Percentiles rank a stretch among this genome's conserved stretches.
phyloP scores from a whole-genome alignment of 2,888 invertebrate species.

The Drosophila subsilvestris region DNA sequence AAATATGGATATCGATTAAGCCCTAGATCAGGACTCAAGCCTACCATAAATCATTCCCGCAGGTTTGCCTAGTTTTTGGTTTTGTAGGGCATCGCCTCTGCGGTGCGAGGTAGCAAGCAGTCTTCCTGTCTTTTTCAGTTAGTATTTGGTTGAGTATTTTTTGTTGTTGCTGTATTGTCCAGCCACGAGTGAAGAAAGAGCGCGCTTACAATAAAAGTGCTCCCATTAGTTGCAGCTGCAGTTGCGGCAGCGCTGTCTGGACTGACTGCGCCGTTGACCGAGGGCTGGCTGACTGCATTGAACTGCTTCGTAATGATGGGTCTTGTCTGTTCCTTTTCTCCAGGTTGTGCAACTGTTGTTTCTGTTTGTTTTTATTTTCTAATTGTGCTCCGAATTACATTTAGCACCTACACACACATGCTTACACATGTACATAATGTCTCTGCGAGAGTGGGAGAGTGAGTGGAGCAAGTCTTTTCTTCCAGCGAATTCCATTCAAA shows the following conservation, averaged over 20 bases:
- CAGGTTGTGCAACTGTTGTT: not conserved
- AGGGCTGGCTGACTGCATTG: not conserved
- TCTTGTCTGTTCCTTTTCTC: not conserved
- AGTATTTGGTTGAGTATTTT: not conserved
- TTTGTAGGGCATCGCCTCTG: not conserved
- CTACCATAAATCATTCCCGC: not conserved
- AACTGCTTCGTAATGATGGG: not conserved
- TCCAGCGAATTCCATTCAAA: not conserved
- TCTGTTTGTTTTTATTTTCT: slow-evolving; percentile 1
- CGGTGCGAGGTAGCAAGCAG: not conserved
- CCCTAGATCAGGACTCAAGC: not conserved
- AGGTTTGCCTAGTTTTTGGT: not conserved
- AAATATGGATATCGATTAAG: not conserved
- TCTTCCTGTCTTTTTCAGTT: not conserved
- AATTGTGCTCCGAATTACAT: slow-evolving; percentile 1
- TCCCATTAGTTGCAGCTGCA: not conserved
- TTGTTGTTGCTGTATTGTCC: not conserved
- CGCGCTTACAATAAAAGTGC: not conserved
- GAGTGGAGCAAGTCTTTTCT: not conserved
- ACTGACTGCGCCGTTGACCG: not conserved
- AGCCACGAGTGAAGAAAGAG: not conserved
- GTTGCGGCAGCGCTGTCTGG: not conserved
- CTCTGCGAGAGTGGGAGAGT: not conserved
- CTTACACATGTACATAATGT: not conserved
- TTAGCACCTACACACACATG: slow-evolving; percentile 8